phyloP scores from a whole-genome alignment of 1,140 invertebrate genomes.

The Arion vulgaris region DNA sequence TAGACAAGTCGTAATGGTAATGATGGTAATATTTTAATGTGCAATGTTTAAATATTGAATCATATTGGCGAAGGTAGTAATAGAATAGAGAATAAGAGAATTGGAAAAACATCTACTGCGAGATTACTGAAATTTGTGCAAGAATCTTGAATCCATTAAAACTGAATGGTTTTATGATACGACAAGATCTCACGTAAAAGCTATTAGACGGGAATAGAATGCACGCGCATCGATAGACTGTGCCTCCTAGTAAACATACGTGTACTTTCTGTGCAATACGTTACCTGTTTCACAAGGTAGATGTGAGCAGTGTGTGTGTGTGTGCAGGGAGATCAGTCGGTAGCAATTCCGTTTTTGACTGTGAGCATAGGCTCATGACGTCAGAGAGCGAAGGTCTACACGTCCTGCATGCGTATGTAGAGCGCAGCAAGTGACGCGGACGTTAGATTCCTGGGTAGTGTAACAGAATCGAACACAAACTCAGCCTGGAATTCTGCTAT shows the following conservation, averaged over 20 bases:
- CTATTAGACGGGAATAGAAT: neutral
- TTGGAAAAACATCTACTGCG: neutral
- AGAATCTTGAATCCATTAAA: neutral
- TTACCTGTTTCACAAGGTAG: neutral
- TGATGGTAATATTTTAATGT: no score
- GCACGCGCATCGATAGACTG: neutral
- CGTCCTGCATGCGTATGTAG: neutral
- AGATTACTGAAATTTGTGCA: neutral
- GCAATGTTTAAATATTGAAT: no score
- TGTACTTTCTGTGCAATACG: neutral
- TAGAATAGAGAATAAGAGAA: no score
- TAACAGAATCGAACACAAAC: neutral
- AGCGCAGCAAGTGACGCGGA: neutral
- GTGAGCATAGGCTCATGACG: neutral
- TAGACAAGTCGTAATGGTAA: no score
- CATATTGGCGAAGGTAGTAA: no score
- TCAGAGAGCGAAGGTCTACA: neutral
- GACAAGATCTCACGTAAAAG: neutral
- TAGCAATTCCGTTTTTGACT: slow-evolving; percentile 6
- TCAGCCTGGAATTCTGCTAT: neutral
- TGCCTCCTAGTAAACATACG: neutral
- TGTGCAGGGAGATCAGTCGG: neutral
- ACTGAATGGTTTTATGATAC: neutral
- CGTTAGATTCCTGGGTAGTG: neutral
- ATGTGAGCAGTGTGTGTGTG: neutral